phyloP scores from a whole-genome alignment of 2,113 vertebrate species.

The Rhabdornis inornatus region DNA sequence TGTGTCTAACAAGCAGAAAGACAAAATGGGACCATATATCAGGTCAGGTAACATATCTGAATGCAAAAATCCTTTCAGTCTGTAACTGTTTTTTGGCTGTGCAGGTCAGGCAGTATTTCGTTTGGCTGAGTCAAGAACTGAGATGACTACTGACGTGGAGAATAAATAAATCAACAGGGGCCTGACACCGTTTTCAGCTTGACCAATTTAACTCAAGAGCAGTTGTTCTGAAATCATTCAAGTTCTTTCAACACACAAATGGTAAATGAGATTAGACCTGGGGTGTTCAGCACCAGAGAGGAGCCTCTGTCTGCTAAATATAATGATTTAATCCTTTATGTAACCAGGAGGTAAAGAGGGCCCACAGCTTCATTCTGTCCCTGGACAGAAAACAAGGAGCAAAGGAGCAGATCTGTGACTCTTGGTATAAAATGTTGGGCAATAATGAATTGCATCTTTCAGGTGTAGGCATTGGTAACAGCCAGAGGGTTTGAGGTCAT shows the following conservation, averaged over 20 bases:
- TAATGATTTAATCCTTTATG: neutral
- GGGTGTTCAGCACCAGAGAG: neutral
- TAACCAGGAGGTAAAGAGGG: neutral
- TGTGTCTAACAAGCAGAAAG: neutral
- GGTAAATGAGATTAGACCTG: neutral
- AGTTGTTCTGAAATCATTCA: slow-evolving; percentile 19
- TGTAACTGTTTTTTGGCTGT: neutral
- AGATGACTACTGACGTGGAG: neutral
- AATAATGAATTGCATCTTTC: neutral
- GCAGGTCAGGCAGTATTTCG: neutral
- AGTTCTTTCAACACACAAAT: slow-evolving; percentile 1
- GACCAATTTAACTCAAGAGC: neutral
- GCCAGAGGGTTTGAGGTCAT: neutral
- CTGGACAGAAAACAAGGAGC: neutral
- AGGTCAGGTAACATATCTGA: neutral
- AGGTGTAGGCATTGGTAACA: neutral
- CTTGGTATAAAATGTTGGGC: neutral
- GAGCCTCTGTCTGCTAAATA: neutral
- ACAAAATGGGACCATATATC: neutral
- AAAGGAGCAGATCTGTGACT: neutral
- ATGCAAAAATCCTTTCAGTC: neutral
- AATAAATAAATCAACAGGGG: slow-evolving; percentile 15
- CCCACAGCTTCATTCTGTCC: neutral
- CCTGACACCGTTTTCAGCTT: neutral
- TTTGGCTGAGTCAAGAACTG: neutral